Conservation (phyloP, 1,140 invertebrate species). For the Monomorium pharaonis region DNA sequence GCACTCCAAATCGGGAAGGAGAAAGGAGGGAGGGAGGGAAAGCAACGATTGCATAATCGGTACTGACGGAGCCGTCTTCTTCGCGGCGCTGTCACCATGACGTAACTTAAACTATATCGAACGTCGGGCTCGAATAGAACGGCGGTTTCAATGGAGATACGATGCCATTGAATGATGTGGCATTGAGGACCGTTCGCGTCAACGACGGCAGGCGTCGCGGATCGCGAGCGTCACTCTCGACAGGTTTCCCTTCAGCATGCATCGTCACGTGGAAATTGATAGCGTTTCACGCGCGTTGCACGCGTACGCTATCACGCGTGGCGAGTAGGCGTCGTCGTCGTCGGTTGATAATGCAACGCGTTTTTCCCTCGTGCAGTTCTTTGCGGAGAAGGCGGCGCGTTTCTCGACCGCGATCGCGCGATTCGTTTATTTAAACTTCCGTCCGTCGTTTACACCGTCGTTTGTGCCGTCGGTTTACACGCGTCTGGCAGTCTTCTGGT, state of each 20-base stretch:
- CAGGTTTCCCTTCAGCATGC: too few relatives aligned
- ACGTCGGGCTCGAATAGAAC: background rate
- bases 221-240: background rate
- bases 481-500: background rate
- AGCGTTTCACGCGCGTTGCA: constrained; percentile 1
- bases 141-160: constrained; percentile 11
- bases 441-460: background rate
- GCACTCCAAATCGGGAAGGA: background rate
- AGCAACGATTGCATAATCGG: constrained; percentile 6
- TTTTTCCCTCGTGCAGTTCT: background rate
- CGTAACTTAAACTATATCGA: constrained; percentile 12
- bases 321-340: background rate
- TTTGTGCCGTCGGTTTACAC: background rate
- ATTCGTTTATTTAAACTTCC: background rate
- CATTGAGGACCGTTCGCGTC: constrained; percentile 21
- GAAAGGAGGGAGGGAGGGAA: constrained; percentile 3
- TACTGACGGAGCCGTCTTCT: background rate
- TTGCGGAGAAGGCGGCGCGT: background rate
- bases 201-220: background rate
- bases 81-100: background rate
- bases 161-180: background rate
- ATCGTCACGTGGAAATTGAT: background rate
- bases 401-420: background rate
- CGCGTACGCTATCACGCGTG: background rate
- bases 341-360: background rate